A percentile compares a stretch with the other conserved stretches of the same genome.
phyloP scores from a whole-genome alignment of 2,797 vertebrate genomes.

The Tragopan temminckii region DNA sequence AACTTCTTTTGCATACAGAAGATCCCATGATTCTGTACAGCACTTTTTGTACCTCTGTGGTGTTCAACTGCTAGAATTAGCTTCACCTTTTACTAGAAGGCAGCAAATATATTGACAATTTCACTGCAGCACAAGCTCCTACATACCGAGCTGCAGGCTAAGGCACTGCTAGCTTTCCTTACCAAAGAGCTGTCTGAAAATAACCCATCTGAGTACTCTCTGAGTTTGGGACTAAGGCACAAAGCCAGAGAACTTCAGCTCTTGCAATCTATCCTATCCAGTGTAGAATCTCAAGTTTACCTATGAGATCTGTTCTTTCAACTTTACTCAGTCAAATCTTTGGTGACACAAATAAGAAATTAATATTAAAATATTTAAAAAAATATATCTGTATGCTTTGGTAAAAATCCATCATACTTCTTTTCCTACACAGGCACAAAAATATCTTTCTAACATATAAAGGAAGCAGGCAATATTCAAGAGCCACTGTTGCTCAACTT shows the following conservation, averaged over 20 bases:
- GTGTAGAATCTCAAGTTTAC: neutral
- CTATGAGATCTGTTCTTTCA: neutral
- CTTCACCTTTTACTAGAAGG: neutral
- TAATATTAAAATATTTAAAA: neutral
- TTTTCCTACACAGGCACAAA: neutral
- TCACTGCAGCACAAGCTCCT: neutral
- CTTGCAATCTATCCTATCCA: neutral
- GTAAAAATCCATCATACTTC: neutral
- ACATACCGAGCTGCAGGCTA: neutral
- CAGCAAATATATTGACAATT: neutral
- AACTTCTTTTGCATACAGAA: neutral
- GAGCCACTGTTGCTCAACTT: neutral
- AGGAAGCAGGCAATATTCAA: neutral
- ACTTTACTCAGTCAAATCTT: neutral
- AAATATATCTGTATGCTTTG: neutral
- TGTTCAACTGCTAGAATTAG: neutral
- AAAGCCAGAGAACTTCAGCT: neutral
- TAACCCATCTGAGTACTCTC: neutral
- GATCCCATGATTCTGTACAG: fast-evolving
- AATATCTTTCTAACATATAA: neutral
- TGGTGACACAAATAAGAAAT: neutral
- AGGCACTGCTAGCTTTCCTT: neutral
- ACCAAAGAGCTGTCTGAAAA: neutral
- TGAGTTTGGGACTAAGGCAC: neutral
- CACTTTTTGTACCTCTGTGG: neutral